Base-by-base conservation (phyloP, 2,797 vertebrate genomes). In the Myiotriccus ornatus region DNA sequence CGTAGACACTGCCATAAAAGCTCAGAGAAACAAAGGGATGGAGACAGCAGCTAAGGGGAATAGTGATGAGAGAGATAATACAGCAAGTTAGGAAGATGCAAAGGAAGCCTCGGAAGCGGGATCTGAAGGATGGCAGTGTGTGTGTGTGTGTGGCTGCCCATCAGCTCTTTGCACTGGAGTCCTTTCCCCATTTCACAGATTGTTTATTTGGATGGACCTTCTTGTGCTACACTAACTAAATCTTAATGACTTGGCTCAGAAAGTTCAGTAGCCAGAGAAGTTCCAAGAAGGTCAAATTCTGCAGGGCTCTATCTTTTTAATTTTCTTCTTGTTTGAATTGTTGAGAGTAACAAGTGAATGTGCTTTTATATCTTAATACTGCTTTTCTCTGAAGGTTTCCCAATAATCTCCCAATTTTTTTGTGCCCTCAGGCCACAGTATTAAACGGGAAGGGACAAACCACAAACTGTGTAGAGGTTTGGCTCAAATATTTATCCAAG, bases 1-100 rank as follows among this genome's bases (percentile, higher is more conserved):
- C 28, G 3, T 90, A 80, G 87, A 62, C 37, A 22, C 39, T 93
- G 70, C 92, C 87, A 62, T 50, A 94, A 85, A 92, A 57, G 35
- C 79, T 56, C 22, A 18, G 6, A 86, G 84, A 71, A 94, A 84
- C 50, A 91, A 95, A 95, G 79, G 87, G 53, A 23, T 1, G 5
- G 84, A 87, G 92, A 41, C 84, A 62, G 84, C 79, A 77, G 82
- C 91, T 43, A 69, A 75, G 57, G 87, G 41, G 82, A 91, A 68
- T 21, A 56, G 67, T 6, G 74, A 70, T 84, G 75, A 93, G 73
- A 74, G 60, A 64, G 25, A 69, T 2, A 84, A 84, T n/a, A 14
- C 17, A 78, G 71, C 47, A 37, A 46, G 81, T 56, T 12, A 41
- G 89, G 10, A 30, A 27, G 76, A 12, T 14, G 68, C 41, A 46